Evolutionary conservation across 2,113 vertebrate genomes (phyloP).

Genomic region (Hypocryptadius cinnamomeus): DNA sequence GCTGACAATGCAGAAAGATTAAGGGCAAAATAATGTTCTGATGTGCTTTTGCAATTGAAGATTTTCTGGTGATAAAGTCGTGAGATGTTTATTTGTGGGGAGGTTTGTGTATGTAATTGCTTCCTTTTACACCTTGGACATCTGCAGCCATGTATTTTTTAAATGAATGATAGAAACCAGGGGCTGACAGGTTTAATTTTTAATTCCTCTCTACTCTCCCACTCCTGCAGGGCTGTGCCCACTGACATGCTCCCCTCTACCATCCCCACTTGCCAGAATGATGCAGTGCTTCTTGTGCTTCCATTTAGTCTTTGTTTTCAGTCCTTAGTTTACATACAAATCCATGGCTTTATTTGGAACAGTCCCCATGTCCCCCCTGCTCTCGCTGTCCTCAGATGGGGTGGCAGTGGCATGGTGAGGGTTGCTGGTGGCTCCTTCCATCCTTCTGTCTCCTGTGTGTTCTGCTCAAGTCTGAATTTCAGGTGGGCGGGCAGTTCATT

Average conservation of each 20-base stretch:
- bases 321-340: neutral
- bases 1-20: neutral
- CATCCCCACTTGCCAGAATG: neutral
- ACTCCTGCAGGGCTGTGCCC: neutral
- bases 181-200: neutral
- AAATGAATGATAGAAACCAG: neutral
- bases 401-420: rapidly evolving
- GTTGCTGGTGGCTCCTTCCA: neutral
- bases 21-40: neutral
- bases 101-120: neutral
- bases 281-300: neutral
- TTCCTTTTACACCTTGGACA: neutral
- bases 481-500: neutral
- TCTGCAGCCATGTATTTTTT: neutral
- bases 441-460: neutral
- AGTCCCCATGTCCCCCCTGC: rapidly evolving
- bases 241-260: neutral
- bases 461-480: neutral
- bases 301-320: neutral
- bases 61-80: neutral
- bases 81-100: neutral
- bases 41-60: neutral
- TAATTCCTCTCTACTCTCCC: neutral
- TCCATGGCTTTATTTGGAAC: neutral
- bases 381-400: neutral